These are phyloP conservation scores for Ctenomys sociabilis DNA, from an alignment of 2,113 vertebrate species.

Conservation along the genomic window DNA sequence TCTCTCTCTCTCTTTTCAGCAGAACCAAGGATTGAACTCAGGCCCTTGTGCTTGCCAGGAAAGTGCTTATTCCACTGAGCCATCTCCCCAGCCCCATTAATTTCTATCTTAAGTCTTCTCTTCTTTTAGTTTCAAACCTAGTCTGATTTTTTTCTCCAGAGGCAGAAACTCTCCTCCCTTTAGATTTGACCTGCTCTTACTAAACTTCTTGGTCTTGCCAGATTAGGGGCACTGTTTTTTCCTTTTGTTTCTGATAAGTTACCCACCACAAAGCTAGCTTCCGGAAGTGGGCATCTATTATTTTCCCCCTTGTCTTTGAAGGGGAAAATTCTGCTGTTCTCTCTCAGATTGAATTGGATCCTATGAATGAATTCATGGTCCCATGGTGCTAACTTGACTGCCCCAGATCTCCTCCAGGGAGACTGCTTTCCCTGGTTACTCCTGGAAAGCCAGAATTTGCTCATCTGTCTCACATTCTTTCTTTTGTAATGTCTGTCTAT, in stretches of 20 bases:
- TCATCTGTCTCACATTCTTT: neutral
- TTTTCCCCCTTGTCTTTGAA: neutral
- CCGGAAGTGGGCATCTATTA: neutral
- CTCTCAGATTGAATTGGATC: neutral
- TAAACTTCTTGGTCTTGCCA: neutral
- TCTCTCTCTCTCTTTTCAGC: too few relatives aligned
- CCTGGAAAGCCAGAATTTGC: neutral
- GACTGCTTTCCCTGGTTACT: neutral
- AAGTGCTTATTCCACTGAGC: too few relatives aligned
- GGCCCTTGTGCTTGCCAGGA: too few relatives aligned
- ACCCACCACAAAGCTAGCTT: neutral
- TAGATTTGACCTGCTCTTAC: neutral
- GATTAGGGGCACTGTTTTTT: neutral
- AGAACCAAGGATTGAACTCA: too few relatives aligned
- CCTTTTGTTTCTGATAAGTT: neutral
- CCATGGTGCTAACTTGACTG: neutral
- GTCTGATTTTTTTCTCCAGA: neutral
- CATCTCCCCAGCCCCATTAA: too few relatives aligned
- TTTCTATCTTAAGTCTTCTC: neutral
- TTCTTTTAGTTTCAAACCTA: neutral
- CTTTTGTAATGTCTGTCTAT: neutral
- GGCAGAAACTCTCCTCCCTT: neutral
- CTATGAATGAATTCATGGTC: neutral
- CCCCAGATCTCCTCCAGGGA: neutral
- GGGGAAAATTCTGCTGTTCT: neutral